phyloP scores from a whole-genome alignment of 2,888 invertebrate species.

The Limnephilus auricula region DNA sequence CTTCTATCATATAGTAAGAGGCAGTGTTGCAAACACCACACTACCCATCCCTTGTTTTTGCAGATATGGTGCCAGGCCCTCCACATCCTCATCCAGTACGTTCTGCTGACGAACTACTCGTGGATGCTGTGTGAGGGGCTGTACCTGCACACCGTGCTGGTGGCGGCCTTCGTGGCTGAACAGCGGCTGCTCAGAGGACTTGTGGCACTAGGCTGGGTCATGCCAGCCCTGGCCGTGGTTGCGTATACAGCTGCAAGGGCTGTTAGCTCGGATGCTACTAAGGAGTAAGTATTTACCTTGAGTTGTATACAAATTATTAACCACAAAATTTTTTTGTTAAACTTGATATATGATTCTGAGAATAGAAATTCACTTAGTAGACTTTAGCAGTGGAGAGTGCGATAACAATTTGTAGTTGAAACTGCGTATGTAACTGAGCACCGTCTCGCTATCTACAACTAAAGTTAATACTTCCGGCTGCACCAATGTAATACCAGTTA shows the following conservation, averaged over 20 bases:
- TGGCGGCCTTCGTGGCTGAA: constrained; percentile 94
- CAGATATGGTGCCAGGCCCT: constrained; percentile 89
- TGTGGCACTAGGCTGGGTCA: constrained; percentile 90
- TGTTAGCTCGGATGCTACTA: constrained; percentile 71
- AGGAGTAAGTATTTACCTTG: constrained; percentile 17
- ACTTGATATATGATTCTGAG: too few relatives aligned
- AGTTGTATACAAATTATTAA: not conserved
- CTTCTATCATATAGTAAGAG: too few relatives aligned
- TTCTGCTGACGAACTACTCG: constrained; percentile 93
- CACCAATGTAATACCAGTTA: too few relatives aligned
- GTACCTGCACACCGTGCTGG: constrained; percentile 95
- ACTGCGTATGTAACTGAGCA: too few relatives aligned
- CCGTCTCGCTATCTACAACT: too few relatives aligned
- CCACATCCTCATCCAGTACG: constrained; percentile 91
- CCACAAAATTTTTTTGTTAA: too few relatives aligned
- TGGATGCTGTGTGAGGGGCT: constrained; percentile 98
- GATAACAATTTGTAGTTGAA: too few relatives aligned
- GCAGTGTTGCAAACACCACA: too few relatives aligned
- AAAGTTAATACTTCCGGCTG: too few relatives aligned
- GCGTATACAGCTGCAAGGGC: constrained; percentile 84
- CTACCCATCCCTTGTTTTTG: constrained; percentile 63
- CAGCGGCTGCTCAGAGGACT: constrained; percentile 89
- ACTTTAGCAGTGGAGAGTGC: too few relatives aligned
- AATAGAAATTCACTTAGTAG: too few relatives aligned
- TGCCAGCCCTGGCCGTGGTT: constrained; percentile 83